Base-by-base conservation (phyloP, 2,888 invertebrate species). In the Drosophila neonasuta region DNA sequence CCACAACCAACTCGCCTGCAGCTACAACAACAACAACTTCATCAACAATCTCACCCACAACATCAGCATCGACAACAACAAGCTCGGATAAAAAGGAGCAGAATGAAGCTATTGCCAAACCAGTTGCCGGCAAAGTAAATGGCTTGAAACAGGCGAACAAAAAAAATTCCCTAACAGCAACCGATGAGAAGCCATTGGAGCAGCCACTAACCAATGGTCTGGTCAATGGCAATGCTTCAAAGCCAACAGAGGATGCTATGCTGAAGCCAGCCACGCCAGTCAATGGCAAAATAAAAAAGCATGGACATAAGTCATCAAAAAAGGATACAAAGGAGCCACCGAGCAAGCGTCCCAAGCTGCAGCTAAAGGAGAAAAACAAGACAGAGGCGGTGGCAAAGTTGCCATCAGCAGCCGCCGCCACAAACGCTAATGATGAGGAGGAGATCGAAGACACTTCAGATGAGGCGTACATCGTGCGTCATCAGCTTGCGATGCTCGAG, bases 371-470 rank as follows among this genome's bases (percentile, higher is more conserved):
- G 30, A 24, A 32, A 24, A 24, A 2, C 5, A 56, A 58, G 2
- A 4, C 15, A 15, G 42, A 52, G 9, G 15, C 8, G 30, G n/a
- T 54, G 17, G 13, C 52, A 8, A 20, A 36, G 7, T 34, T 29
- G 41, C 13, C 17, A 7, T 8, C 42, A 17, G 51, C 13, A 20
- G 15, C 3, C 1, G 24, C 20, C 5, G 4, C 34, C 7, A 29
- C 10, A 9, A 5, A 1, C 9, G 7, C 4, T 3, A 9, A 9
- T 11, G 9, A 52, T 3, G 65, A 72, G 24, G 24, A 24, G 2
- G 56, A 93, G 93, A 92, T 93, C 55, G 97, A 97, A 90, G 97
- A 97, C 90, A 92, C 96, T 65, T 94, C 95, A 0, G 97, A 97
- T 66, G 94, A 94, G 65, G 93, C 94, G 0, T 94, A 95, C 79